Conservation (phyloP, 2,888 invertebrate genomes). For the Myopa testacea region DNA sequence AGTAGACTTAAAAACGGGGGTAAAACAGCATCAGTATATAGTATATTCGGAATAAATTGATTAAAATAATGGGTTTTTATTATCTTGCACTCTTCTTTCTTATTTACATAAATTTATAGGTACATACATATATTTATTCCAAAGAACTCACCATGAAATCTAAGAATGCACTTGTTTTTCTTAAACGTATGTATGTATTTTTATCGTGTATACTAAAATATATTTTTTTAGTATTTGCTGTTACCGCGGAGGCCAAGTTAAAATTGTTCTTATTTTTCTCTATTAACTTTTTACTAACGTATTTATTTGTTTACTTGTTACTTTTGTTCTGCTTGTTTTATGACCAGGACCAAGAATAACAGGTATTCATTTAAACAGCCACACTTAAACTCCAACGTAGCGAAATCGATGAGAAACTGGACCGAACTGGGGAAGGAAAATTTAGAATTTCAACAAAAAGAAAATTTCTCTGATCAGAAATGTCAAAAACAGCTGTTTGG, state of each 20-base stretch:
- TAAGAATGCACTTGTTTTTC: no score
- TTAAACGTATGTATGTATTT: no score
- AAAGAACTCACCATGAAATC: no score
- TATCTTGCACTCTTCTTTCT: no score
- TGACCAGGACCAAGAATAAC: not conserved
- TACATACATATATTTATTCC: no score
- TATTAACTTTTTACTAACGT: not conserved
- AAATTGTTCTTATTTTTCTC: not conserved
- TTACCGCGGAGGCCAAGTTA: not conserved
- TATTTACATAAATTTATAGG: no score
- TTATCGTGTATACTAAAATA: no score
- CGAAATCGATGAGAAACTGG: constrained; percentile 13
- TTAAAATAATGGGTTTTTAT: no score
- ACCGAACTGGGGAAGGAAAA: constrained; percentile 20
- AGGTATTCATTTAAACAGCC: not conserved
- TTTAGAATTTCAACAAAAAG: not conserved
- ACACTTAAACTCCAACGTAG: not conserved
- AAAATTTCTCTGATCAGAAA: not conserved
- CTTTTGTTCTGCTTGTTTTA: not conserved
- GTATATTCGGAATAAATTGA: no score
- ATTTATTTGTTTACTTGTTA: not conserved
- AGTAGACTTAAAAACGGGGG: no score
- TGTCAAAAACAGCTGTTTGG: constrained; percentile 27
- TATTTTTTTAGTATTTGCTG: not conserved
- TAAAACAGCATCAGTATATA: no score